These are phyloP conservation scores for Pitangus sulphuratus DNA, from an alignment of 2,797 vertebrate genomes.

Conservation along the genomic window DNA sequence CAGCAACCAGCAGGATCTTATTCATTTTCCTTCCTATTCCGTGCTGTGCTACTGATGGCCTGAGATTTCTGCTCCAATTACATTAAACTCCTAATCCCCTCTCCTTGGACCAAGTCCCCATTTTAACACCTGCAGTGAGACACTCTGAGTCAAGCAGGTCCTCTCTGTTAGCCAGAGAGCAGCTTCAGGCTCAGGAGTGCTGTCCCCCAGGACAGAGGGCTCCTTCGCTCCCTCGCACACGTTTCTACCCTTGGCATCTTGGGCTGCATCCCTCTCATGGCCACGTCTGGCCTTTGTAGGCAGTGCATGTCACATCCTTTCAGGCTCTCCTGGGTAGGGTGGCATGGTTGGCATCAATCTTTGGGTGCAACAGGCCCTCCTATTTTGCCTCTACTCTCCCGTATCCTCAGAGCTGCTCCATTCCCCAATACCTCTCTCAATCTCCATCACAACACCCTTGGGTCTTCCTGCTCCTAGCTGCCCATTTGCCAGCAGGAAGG, in stretches of 20 bases:
- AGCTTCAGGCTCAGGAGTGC: fast-evolving
- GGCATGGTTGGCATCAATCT: neutral
- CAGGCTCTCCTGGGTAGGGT: neutral
- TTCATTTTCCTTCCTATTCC: neutral
- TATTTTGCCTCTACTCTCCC: neutral
- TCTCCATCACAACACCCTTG: neutral
- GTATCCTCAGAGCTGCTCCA: neutral
- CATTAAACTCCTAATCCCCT: neutral
- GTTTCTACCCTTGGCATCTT: neutral
- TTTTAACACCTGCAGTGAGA: fast-evolving
- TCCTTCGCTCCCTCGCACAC: fast-evolving
- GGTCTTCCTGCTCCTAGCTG: neutral
- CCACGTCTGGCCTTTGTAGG: fast-evolving
- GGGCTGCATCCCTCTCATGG: neutral
- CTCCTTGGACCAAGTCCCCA: neutral
- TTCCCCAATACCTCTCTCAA: fast-evolving
- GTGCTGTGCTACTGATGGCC: neutral
- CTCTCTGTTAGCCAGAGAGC: neutral
- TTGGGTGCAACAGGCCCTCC: neutral
- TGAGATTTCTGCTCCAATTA: neutral
- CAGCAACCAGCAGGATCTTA: neutral
- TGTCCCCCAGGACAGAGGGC: neutral
- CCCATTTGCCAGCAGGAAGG: fast-evolving
- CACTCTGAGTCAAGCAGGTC: neutral
- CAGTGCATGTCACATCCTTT: fast-evolving